phyloP scores from a whole-genome alignment of 2,888 invertebrate genomes.

The Euzetes globulus region DNA sequence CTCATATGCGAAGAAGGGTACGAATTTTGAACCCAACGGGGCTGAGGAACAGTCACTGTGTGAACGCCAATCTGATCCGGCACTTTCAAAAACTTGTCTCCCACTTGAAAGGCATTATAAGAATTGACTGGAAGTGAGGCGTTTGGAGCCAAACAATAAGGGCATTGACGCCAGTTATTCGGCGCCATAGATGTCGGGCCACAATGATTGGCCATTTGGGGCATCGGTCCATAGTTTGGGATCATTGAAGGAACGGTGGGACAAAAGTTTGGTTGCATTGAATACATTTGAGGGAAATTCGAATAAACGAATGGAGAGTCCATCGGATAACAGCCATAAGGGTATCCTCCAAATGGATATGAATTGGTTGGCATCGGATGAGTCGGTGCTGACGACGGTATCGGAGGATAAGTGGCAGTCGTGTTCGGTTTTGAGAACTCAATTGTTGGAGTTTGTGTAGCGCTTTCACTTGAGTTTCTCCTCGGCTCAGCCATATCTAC shows the following conservation, averaged over 20 bases:
- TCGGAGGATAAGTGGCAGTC: neutral
- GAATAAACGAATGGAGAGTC: neutral
- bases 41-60: neutral
- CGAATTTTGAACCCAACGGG: neutral
- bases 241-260: neutral
- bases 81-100: neutral
- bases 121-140: neutral
- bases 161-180: neutral
- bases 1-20: neutral
- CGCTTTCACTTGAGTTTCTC: neutral
- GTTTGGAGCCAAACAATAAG: neutral
- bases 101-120: neutral
- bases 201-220: neutral
- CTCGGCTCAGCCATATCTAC: too few relatives aligned
- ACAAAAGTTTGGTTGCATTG: constrained; percentile 10
- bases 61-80: neutral
- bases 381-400: neutral
- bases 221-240: too few relatives aligned
- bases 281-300: neutral
- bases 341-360: neutral
- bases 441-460: neutral
- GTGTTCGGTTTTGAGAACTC: neutral
- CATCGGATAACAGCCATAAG: neutral
- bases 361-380: neutral
- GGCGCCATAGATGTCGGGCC: neutral